Conservation (phyloP, 2,888 invertebrate genomes). For the Alitta virens region DNA sequence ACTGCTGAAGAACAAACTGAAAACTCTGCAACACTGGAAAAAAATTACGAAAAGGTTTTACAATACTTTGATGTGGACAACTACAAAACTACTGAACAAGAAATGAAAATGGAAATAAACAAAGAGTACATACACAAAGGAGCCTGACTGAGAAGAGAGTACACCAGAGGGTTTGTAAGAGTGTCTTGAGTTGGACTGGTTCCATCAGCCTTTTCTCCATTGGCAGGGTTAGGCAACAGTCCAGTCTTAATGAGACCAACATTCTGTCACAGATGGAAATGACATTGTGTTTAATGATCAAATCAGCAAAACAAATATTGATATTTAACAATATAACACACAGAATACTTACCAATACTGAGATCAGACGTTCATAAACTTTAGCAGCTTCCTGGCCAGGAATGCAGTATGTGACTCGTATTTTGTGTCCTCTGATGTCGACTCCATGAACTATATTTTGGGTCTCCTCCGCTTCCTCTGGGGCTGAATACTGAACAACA, state of each 20-base stretch:
- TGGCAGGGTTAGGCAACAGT: slow-evolving; percentile 12
- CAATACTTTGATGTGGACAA: too few species aligned
- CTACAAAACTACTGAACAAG: too few species aligned
- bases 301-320: too few species aligned
- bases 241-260: slow-evolving; percentile 1
- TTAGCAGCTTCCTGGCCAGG: slow-evolving; percentile 57
- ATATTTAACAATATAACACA: not conserved
- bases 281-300: not conserved
- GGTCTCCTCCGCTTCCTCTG: slow-evolving; percentile 12
- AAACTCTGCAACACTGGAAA: slow-evolving; percentile 19
- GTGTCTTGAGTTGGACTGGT: not conserved
- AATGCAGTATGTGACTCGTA: slow-evolving; percentile 60
- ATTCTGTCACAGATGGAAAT: not conserved
- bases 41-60: not conserved
- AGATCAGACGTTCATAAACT: not conserved
- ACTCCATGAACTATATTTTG: slow-evolving; percentile 10
- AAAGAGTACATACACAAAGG: slow-evolving; percentile 10
- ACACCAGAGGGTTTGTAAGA: slow-evolving; percentile 16
- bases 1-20: slow-evolving; percentile 15
- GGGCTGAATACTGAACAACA: slow-evolving; percentile 57
- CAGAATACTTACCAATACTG: not conserved
- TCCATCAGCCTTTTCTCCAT: not conserved
- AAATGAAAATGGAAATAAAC: too few species aligned
- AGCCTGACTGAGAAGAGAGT: slow-evolving; percentile 13
- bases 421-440: slow-evolving; percentile 47